Evolutionary conservation across 2,797 vertebrate species (phyloP).

Genomic region (Parambassis ranga): DNA sequence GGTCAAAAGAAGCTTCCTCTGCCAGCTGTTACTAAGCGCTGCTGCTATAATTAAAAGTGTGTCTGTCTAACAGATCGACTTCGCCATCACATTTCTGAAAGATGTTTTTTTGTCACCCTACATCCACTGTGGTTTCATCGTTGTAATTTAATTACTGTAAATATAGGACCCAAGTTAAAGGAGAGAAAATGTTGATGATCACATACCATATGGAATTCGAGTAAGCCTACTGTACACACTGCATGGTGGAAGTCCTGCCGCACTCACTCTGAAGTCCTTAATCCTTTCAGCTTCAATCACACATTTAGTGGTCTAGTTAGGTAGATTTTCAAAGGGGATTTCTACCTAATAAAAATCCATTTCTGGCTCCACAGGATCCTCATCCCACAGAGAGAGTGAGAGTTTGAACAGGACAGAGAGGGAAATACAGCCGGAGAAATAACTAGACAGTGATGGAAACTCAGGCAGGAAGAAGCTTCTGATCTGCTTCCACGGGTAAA

Average conservation of each 20-base stretch:
- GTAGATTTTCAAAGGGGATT: constrained; percentile 53
- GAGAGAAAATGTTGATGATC: too few species aligned
- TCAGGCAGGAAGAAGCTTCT: constrained; percentile 26
- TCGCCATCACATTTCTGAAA: too few species aligned
- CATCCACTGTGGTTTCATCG: too few species aligned
- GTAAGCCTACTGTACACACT: neutral
- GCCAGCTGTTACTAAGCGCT: too few species aligned
- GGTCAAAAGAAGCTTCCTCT: too few species aligned
- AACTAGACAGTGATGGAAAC: constrained; percentile 59
- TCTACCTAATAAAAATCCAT: constrained; percentile 61
- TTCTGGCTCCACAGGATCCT: constrained; percentile 50
- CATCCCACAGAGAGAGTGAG: constrained; percentile 28
- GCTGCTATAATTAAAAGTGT: too few species aligned
- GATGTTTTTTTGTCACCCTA: too few species aligned
- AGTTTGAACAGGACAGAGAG: constrained; percentile 27
- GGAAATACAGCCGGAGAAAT: constrained; percentile 51
- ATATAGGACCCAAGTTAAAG: too few species aligned
- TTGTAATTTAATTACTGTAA: too few species aligned
- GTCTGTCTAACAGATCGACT: too few species aligned
- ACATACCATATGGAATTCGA: too few species aligned
- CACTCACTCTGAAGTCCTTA: constrained; percentile 19
- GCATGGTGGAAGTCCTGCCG: neutral
- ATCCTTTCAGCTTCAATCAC: constrained; percentile 14
- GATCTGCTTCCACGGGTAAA: neutral
- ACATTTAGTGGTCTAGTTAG: constrained; percentile 9